These are phyloP conservation scores for Coenonympha arcania DNA, from an alignment of 2,888 invertebrate genomes.

Conservation along the genomic window DNA sequence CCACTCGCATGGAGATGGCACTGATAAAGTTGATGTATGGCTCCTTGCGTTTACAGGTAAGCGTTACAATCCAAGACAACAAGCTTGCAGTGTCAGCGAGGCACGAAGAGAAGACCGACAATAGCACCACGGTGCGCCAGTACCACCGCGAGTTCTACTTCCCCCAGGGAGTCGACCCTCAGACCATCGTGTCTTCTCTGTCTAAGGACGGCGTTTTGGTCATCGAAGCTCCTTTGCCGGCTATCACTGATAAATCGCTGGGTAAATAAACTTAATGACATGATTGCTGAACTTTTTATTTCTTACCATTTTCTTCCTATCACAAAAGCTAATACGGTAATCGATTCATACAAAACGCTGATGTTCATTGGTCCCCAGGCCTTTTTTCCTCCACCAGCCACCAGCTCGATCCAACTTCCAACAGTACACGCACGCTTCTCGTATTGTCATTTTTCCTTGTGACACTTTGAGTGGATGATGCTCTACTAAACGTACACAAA, in stretches of 20 bases:
- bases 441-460: no score
- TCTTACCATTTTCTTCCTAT: not conserved
- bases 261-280: not conserved
- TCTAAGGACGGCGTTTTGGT: slow-evolving; percentile 94
- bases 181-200: slow-evolving; percentile 88
- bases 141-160: slow-evolving; percentile 93
- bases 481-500: no score
- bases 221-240: slow-evolving; percentile 77
- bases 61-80: slow-evolving; percentile 38
- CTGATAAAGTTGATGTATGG: no score
- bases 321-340: not conserved
- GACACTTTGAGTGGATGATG: no score
- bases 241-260: slow-evolving; percentile 1
- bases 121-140: slow-evolving; percentile 89
- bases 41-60: no score
- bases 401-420: no score
- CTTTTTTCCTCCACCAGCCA: no score
- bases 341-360: no score
- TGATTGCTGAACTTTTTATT: not conserved
- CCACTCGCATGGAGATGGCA: no score
- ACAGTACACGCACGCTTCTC: no score
- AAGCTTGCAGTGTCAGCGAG: slow-evolving; percentile 85
- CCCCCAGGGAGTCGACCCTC: slow-evolving; percentile 92
- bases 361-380: no score
- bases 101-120: slow-evolving; percentile 93